Conservation (phyloP, 37 sponge, comb jelly and placozoan genomes). For the Beroe forskalii region DNA sequence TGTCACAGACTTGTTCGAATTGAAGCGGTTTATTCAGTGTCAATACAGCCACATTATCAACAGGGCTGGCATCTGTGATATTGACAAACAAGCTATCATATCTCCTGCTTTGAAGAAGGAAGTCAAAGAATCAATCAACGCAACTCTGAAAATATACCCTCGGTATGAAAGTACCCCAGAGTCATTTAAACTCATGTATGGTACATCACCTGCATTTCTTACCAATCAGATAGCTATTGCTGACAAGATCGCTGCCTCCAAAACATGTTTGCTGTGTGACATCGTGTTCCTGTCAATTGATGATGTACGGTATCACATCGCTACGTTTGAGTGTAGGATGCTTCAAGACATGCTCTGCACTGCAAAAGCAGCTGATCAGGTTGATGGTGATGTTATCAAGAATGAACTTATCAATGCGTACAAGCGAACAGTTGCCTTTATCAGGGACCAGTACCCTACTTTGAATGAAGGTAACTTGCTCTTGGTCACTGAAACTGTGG, state of each 20-base stretch:
- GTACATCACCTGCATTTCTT: constrained; percentile 19
- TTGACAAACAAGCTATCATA: background rate
- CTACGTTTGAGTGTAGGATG: constrained; percentile 37
- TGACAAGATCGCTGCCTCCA: constrained; percentile 43
- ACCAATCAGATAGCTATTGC: constrained; percentile 4
- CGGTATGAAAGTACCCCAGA: constrained; percentile 20
- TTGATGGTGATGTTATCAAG: background rate
- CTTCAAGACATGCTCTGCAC: background rate
- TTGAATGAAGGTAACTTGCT: constrained; percentile 28
- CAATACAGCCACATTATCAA: background rate
- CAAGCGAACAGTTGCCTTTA: constrained; percentile 34
- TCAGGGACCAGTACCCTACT: constrained; percentile 13
- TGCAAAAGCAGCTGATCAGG: background rate
- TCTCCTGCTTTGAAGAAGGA: background rate
- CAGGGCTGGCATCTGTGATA: background rate
- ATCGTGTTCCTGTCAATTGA: constrained; percentile 1
- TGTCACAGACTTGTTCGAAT: constrained; percentile 43
- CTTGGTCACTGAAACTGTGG: background rate
- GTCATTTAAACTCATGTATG: constrained; percentile 24
- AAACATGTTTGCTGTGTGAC: constrained; percentile 51
- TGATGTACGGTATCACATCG: constrained; percentile 38
- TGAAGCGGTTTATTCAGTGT: constrained; percentile 2
- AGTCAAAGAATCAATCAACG: constrained; percentile 19
- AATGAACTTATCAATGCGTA: constrained; percentile 29
- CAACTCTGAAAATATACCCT: constrained; percentile 35